Evolutionary conservation across 2,888 invertebrate species (phyloP).

Genomic region (Ectobius pallidus): DNA sequence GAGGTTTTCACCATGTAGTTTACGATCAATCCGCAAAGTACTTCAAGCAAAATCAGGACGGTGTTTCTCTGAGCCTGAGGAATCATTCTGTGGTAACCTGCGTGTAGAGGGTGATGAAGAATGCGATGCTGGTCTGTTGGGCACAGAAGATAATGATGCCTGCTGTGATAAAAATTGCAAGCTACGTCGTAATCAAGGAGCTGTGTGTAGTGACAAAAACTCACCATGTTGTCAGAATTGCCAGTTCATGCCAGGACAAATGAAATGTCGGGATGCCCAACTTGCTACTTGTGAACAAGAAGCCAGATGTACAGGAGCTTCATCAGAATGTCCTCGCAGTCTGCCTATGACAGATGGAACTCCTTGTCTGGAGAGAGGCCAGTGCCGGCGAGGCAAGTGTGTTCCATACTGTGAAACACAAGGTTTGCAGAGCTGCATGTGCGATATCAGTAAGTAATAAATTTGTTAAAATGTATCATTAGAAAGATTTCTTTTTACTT

Average conservation of each 20-base stretch:
- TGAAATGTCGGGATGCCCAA: conserved; percentile 90
- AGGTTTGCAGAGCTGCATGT: conserved; percentile 94
- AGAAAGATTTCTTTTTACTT: not conserved
- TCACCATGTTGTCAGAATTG: conserved; percentile 95
- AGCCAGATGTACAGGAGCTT: conserved; percentile 83
- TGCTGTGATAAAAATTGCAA: conserved; percentile 95
- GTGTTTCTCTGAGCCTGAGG: conserved; percentile 92
- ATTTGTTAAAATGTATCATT: not conserved
- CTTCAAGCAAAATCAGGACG: conserved; percentile 89
- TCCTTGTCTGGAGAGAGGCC: conserved; percentile 89
- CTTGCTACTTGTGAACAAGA: conserved; percentile 92
- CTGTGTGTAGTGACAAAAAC: conserved; percentile 89
- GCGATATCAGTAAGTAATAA: conserved; percentile 82
- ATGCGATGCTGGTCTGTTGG: conserved; percentile 93
- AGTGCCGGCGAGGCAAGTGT: conserved; percentile 89
- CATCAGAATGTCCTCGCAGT: conserved; percentile 83
- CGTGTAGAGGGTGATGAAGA: conserved; percentile 95
- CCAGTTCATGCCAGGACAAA: conserved; percentile 79
- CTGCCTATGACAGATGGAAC: conserved; percentile 87
- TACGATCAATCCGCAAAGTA: conserved; percentile 88
- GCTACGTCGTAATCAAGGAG: conserved; percentile 79
- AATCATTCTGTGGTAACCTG: conserved; percentile 95
- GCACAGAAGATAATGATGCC: conserved; percentile 90
- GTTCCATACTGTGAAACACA: conserved; percentile 95
- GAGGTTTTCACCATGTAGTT: conserved; percentile 95